Base-by-base conservation (phyloP, 1,140 invertebrate genomes). In the Stenopsyche tienmushanensis region DNA sequence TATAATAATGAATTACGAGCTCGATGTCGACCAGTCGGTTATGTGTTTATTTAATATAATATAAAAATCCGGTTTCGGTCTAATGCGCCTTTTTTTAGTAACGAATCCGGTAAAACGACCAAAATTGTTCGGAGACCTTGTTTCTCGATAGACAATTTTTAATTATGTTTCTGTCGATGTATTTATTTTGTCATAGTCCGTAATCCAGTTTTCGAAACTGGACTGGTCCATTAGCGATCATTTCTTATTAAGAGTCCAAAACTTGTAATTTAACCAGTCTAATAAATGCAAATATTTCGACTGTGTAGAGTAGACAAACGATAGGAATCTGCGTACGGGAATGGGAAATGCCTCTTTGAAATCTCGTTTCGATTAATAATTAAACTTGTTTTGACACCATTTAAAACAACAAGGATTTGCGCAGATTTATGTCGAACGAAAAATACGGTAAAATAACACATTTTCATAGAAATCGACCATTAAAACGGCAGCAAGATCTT, bases 1-100 rank as follows among this genome's bases (percentile, higher is more conserved):
- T n/a, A n/a, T n/a, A n/a, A 47, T 41, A 60, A 60, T 60, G 57
- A 60, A 49, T 60, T 60, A 60, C 57, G 57, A 60, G 57, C 26
- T 60, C 57, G 41, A 60, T 60, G 47, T 60, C 47, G 47, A 60
- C 57, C 42, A 23, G 57, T 60, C 57, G 41, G 57, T 60, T 60
- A 60, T 44, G 25, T 60, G 57, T 60, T 60, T 60, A 60, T 60
- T 60, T 60, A 60, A 34, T 23, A 60, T 47, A 60, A 47, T 60
- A 60, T 34, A 45, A 60, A 47, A 60, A 60, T 60, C 57, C 57
- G 57, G 57, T 60, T 60, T 44, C 10, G 3, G 21, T 24, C 41
- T 60, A 60, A 60, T 60, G 57, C 42, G 42, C 13, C 18, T 39
- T 23, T 47, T 57, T 60, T 58, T 60, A 42, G 39, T 60, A n/a